Percentiles rank a stretch among this genome's conserved stretches.
phyloP scores from a whole-genome alignment of 2,113 vertebrate species.

The Corynorhinus townsendii region DNA sequence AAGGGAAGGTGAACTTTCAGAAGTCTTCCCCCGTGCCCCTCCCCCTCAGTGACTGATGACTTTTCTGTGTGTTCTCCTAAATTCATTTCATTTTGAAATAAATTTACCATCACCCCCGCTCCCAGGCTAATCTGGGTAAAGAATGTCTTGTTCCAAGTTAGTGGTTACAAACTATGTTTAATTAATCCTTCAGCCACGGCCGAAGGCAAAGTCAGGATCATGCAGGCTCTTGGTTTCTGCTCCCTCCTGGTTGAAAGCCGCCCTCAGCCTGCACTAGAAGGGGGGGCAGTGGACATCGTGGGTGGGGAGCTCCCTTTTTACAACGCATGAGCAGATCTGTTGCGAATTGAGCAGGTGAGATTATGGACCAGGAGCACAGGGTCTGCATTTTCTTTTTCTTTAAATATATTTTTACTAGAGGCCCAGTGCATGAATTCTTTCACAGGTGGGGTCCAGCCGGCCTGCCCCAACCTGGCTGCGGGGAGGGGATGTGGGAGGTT shows the following conservation, averaged over 20 bases:
- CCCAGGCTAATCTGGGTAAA: background rate
- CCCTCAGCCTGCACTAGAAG: background rate
- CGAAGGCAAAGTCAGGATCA: background rate
- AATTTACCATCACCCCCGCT: background rate
- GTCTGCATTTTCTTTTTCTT: no score
- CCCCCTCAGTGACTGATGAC: background rate
- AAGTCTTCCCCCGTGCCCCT: background rate
- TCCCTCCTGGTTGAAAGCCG: background rate
- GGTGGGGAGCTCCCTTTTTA: background rate
- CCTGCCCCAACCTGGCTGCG: no score
- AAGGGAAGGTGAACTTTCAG: background rate
- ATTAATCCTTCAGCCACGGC: conserved; percentile 18
- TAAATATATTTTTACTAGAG: no score
- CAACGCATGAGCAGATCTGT: background rate
- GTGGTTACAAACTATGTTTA: background rate
- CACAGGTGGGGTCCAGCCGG: no score
- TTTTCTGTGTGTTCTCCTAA: background rate
- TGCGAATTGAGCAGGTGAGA: background rate
- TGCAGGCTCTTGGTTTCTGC: background rate
- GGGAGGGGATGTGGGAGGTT: no score
- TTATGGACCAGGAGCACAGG: background rate
- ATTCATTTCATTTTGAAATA: conserved; percentile 10
- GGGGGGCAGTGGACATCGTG: background rate
- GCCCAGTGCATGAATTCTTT: no score
- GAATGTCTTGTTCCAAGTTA: conserved; percentile 1